Evolutionary conservation across 2,888 invertebrate species (phyloP).

Genomic region (Amphipyra tragopoginis): DNA sequence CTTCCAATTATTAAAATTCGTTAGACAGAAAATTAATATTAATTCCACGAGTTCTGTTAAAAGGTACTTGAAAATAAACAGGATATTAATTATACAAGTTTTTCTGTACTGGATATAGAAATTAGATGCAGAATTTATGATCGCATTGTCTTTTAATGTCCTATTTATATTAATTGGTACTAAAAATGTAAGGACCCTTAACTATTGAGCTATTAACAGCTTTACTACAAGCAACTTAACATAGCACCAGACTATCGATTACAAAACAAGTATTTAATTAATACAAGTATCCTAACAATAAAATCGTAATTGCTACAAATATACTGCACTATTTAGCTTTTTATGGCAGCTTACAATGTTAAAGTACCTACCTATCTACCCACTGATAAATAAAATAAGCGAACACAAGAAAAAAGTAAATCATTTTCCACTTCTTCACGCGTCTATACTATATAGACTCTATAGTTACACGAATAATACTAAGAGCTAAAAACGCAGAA

Average conservation of each 20-base stretch:
- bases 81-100: conserved; percentile 11
- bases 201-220: not conserved
- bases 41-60: conserved; percentile 36
- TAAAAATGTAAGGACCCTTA: conserved; percentile 9
- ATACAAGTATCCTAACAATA: conserved; percentile 4
- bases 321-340: conserved; percentile 1
- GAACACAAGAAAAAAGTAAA: conserved; percentile 13
- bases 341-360: not conserved
- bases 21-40: conserved; percentile 36
- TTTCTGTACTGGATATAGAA: conserved; percentile 5
- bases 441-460: not conserved
- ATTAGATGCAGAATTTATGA: conserved; percentile 18
- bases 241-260: not conserved
- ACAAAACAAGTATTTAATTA: too few relatives aligned
- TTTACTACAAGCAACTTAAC: conserved; percentile 3
- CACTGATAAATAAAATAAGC: not conserved
- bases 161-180: too few relatives aligned
- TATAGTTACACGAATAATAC: not conserved
- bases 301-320: conserved; percentile 21
- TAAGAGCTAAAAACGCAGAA: conserved; percentile 4
- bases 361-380: not conserved
- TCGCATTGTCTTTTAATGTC: not conserved
- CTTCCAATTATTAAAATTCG: conserved; percentile 56
- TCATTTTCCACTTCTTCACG: conserved; percentile 4
- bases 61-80: conserved; percentile 28